Evolutionary conservation across 2,113 vertebrate species (phyloP).

Genomic region (Toxotes jaculatrix): DNA sequence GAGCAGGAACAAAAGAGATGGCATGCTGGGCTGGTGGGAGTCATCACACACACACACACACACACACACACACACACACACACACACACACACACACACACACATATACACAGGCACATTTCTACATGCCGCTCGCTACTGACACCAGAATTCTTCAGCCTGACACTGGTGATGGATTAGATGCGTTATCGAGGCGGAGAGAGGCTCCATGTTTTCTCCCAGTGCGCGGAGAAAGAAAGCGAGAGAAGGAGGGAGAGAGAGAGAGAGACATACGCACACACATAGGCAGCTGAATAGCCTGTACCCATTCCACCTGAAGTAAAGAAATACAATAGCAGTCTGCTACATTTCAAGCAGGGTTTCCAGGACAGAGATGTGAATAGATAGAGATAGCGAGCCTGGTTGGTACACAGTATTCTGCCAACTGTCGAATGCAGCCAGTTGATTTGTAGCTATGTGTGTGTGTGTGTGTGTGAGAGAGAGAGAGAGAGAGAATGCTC

Average conservation of each 20-base stretch:
- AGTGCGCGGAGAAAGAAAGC: constrained; percentile 39
- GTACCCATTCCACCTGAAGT: constrained; percentile 62
- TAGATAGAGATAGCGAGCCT: constrained; percentile 48
- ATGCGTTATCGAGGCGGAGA: constrained; percentile 82
- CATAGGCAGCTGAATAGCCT: constrained; percentile 43
- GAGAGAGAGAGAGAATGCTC: no score
- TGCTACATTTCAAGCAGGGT: constrained; percentile 64
- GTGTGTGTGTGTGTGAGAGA: constrained; percentile 6
- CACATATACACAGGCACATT: constrained; percentile 47
- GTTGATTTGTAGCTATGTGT: constrained; percentile 30
- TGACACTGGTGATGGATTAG: constrained; percentile 85
- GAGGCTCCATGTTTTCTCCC: constrained; percentile 70
- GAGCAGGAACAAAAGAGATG: constrained; percentile 70
- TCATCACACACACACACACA: constrained; percentile 53
- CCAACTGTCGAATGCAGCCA: constrained; percentile 24
- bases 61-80: constrained; percentile 38
- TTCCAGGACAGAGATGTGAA: constrained; percentile 49
- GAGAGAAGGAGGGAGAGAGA: constrained; percentile 19
- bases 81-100: constrained; percentile 49
- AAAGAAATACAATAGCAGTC: constrained; percentile 66
- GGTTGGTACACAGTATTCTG: constrained; percentile 48
- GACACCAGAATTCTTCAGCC: constrained; percentile 81
- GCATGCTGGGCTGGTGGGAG: constrained; percentile 62
- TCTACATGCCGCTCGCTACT: constrained; percentile 61
- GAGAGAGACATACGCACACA: constrained; percentile 26